These are phyloP conservation scores for Euspilapteryx auroguttella DNA, from an alignment of 2,888 invertebrate species.

Conservation along the genomic window DNA sequence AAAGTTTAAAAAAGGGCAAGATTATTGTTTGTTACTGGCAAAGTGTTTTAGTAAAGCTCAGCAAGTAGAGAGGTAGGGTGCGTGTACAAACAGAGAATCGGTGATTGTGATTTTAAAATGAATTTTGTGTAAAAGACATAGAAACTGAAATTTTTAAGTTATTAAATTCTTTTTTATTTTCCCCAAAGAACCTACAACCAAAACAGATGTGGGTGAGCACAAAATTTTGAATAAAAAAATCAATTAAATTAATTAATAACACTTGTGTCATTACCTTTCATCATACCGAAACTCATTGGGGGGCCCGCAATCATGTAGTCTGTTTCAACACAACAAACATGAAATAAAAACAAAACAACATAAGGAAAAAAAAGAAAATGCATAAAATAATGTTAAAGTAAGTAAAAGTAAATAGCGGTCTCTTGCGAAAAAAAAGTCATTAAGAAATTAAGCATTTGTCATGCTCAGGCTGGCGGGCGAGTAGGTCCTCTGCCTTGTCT, in stretches of 20 bases:
- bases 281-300: constrained; percentile 84
- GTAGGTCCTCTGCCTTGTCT: too few species aligned
- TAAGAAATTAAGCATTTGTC: constrained; percentile 35
- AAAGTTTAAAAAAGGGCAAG: too few species aligned
- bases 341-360: constrained; percentile 66
- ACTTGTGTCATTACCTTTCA: constrained; percentile 73
- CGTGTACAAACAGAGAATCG: too few species aligned
- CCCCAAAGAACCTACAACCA: too few species aligned
- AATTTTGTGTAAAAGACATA: too few species aligned
- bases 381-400: constrained; percentile 26
- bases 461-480: constrained; percentile 25
- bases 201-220: constrained; percentile 30
- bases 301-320: constrained; percentile 76
- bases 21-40: too few species aligned
- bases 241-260: constrained; percentile 23
- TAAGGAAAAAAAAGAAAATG: constrained; percentile 72
- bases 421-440: constrained; percentile 10
- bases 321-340: constrained; percentile 70
- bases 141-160: too few species aligned
- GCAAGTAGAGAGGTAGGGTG: too few species aligned
- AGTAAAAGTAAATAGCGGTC: too few species aligned
- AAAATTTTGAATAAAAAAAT: constrained; percentile 36
- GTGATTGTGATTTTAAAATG: too few species aligned
- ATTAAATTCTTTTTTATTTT: too few species aligned
- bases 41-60: too few species aligned